Evolutionary conservation across 2,888 invertebrate genomes (phyloP).

Genomic region (Idaea straminata): DNA sequence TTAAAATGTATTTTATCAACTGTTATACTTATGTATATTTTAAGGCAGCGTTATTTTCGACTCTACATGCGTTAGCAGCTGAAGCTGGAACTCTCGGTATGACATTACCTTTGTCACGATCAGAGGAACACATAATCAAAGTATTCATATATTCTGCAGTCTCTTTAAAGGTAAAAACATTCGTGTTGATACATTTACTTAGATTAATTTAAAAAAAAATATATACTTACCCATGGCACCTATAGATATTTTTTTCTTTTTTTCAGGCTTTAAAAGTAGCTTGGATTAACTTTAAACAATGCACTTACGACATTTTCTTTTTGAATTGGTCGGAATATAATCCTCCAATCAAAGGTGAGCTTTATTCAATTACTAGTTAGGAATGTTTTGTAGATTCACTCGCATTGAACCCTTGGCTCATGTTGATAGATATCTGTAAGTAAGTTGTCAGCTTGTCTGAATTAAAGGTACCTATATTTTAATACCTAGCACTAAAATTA

Average conservation of each 20-base stretch:
- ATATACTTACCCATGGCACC: too few species aligned
- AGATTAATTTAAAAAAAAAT: not conserved
- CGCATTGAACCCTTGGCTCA: too few species aligned
- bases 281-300: constrained; percentile 67
- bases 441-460: too few species aligned
- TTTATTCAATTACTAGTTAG: not conserved
- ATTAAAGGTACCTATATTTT: too few species aligned
- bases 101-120: constrained; percentile 52
- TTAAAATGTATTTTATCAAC: too few species aligned
- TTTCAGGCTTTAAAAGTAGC: constrained; percentile 22
- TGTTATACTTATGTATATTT: too few species aligned
- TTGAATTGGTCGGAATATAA: constrained; percentile 69
- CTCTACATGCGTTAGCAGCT: constrained; percentile 62
- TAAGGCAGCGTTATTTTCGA: constrained; percentile 57
- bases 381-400: too few species aligned
- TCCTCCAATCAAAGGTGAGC: constrained; percentile 52
- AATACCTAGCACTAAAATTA: too few species aligned
- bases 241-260: not conserved
- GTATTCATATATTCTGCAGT: constrained; percentile 52
- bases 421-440: too few species aligned
- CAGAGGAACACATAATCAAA: constrained; percentile 54
- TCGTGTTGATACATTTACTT: not conserved
- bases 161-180: constrained; percentile 50
- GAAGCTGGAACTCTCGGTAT: constrained; percentile 62
- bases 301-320: constrained; percentile 59